Evolutionary conservation across 1,140 invertebrate genomes (phyloP).

Genomic region (Acromyrmex echinatior): DNA sequence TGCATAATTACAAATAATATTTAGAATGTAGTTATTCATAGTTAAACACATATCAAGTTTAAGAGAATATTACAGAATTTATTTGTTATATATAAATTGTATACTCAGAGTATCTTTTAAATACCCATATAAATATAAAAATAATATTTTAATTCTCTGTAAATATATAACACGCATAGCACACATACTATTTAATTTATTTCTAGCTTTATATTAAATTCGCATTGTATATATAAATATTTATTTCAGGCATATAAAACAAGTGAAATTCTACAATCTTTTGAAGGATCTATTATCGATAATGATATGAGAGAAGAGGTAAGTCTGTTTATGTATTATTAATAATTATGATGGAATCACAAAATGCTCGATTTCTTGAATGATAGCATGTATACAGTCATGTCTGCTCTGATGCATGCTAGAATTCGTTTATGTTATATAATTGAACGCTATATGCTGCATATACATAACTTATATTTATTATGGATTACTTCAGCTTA

Average conservation of each 20-base stretch:
- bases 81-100: neutral
- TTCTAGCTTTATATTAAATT: neutral
- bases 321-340: neutral
- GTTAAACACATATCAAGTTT: neutral
- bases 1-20: neutral
- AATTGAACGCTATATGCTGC: no score
- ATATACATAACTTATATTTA: no score
- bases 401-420: no score
- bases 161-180: neutral
- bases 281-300: slow-evolving; percentile 1
- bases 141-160: neutral
- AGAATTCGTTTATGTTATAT: no score
- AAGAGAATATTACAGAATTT: neutral
- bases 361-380: no score
- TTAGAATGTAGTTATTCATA: neutral
- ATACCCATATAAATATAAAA: neutral
- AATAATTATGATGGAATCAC: no score
- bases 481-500: no score
- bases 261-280: slow-evolving; percentile 40
- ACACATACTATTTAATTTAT: neutral
- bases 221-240: neutral
- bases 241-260: slow-evolving; percentile 47
- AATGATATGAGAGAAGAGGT: slow-evolving; percentile 34
- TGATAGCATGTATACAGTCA: no score
- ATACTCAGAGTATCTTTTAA: neutral